phyloP scores from a whole-genome alignment of 2,888 invertebrate species.

The Salticus scenicus region DNA sequence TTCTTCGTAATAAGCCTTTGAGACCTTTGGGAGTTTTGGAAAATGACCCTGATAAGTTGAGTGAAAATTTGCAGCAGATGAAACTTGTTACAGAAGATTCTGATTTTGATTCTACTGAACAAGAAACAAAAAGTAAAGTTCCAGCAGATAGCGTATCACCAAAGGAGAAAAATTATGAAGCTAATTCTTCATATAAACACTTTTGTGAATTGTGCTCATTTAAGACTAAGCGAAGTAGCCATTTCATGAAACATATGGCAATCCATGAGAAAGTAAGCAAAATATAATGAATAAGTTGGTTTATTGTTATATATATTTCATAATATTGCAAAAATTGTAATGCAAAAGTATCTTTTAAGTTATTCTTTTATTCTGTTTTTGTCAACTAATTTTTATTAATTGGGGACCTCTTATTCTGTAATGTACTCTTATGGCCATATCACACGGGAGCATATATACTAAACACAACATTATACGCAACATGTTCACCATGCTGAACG shows the following conservation, averaged over 20 bases:
- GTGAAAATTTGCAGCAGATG: conserved; percentile 55
- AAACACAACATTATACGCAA: too few species aligned
- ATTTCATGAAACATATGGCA: conserved; percentile 75
- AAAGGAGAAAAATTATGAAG: conserved; percentile 38
- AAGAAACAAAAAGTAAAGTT: conserved; percentile 8
- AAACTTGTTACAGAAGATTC: conserved; percentile 47
- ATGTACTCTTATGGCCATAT: too few species aligned
- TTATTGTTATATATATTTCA: too few species aligned
- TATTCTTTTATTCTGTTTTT: neutral
- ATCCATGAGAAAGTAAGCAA: conserved; percentile 74
- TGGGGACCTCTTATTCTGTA: too few species aligned
- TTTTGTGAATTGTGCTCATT: conserved; percentile 77
- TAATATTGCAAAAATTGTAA: too few species aligned
- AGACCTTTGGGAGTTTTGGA: neutral
- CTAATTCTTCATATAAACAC: conserved; percentile 74
- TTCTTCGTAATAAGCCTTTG: conserved; percentile 14
- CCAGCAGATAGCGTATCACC: conserved; percentile 3
- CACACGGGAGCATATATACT: too few species aligned
- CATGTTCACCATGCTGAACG: too few species aligned
- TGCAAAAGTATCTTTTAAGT: neutral
- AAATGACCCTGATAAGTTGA: conserved; percentile 38
- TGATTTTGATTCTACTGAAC: conserved; percentile 28
- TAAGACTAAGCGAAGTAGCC: conserved; percentile 77
- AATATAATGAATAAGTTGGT: too few species aligned
- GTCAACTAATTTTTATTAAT: neutral